Base-by-base conservation (phyloP, 2,113 vertebrate genomes). In the Leuciscus idus region DNA sequence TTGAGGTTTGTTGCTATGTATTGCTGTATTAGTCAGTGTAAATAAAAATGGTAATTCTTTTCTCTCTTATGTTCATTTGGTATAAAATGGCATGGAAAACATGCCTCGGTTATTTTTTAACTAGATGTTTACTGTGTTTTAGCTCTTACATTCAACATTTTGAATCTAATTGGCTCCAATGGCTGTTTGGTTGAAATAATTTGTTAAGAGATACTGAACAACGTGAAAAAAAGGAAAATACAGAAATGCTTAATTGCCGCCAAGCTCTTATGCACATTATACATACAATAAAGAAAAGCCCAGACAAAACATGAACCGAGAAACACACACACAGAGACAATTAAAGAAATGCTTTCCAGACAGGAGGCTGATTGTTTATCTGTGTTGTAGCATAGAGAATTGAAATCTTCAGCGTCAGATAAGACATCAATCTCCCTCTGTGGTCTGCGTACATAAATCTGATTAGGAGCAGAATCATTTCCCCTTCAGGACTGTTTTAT, bases 401-500 rank as follows among this genome's bases (percentile, higher is more conserved):
- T 93, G 91, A 94, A 95, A 94, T 92, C 93, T 92, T 90, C 89
- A 86, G 93, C 89, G 82, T 85, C 88, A 91, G 94, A 95, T 93
- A 93, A 94, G 93, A 95, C 93, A 94, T 95, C 93, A 93, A 93
- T 95, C 94, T 94, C 92, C 88, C 92, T 93, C 93, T 90, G 92
- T 88, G 93, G 92, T 91, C 91, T 85, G 90, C 86, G 90, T 91
- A 93, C 94, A 94, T 93, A 95, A 95, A 95, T 95, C 93, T 95
- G 94, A 95, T 95, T 95, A 95, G 88, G 85, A 90, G 90, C 89
- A 90, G 90, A 94, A 94, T 94, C 91, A 94, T 94, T 94, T 93
- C 93, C 94, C 92, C 92, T 91, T 94, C 91, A 91, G 93, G 92
- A 94, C 93, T 93, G 93, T 94, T 95, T 95, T 95, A 95, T 95